Evolutionary conservation across 2,113 vertebrate species (phyloP), one percentile per base, ranked within the genome.

Genomic region (Tragelaphus buxtoni): DNA sequence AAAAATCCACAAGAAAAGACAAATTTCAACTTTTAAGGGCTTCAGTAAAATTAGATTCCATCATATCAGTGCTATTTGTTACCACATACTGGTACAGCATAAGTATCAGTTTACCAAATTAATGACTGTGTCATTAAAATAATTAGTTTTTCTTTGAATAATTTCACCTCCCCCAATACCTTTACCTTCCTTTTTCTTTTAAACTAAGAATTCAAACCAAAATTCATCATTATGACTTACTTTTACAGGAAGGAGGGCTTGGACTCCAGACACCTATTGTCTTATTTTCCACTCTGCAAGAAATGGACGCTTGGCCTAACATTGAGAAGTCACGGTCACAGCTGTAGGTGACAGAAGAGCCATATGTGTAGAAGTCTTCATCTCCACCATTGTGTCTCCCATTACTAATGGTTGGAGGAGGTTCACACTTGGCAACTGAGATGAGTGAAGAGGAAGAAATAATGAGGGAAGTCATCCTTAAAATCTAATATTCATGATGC

Each of bases 321-420:
- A 98, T 97, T 2, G 96, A 97, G 97, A 98, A 99, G 13, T 1
- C 11, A 0, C 32, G 30, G 4, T 97, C 80, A 1, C 98, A 98
- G 0, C 0, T 65, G 89, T 99, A 98, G 24, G 47, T 91, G 1
- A 98, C 51, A 0, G 96, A 79, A 0, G 97, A 96, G 60, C 79
- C 55, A 0, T 94, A 89, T 0, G 1, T 18, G 0, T 98, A 97
- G 9, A 8, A 0, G 7, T 56, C 81, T 0, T 88, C 47, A 2
- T 77, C 0, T 4, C 7, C 58, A 1, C 95, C 79, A 0, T 2
- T 91, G 93, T 98, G 98, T 47, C 5, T 97, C 83, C 98, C 98
- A 0, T 90, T 0, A 0, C 18, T 74, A n/a, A 98, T 97, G 51
- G 53, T 3, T 0, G 98, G 98, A 82, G 98, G 98, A 0, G 93